Conservation (phyloP, 2,113 vertebrate species). For the Istiophorus platypterus region DNA sequence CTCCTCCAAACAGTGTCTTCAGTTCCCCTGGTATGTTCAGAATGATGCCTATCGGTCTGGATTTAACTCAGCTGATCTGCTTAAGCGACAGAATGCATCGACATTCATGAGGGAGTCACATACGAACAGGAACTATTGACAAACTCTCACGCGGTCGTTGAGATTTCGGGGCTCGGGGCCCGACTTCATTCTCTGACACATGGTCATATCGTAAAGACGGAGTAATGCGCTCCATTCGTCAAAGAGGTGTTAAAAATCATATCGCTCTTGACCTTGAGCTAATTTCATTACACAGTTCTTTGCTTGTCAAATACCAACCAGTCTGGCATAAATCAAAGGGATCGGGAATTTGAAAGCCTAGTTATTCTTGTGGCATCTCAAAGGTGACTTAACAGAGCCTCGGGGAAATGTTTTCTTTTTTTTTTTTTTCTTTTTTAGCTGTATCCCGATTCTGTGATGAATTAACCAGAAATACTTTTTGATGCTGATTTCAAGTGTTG, state of each 20-base stretch:
- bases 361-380: slow-evolving; percentile 60
- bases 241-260: slow-evolving; percentile 38
- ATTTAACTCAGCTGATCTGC: slow-evolving; percentile 23
- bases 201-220: slow-evolving; percentile 14
- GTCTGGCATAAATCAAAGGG: slow-evolving; percentile 43
- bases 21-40: slow-evolving; percentile 57
- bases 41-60: slow-evolving; percentile 27
- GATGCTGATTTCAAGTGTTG: slow-evolving; percentile 64
- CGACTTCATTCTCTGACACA: not conserved
- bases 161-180: not conserved
- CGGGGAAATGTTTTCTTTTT: slow-evolving; percentile 37
- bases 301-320: slow-evolving; percentile 46
- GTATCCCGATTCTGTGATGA: slow-evolving; percentile 53
- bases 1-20: slow-evolving; percentile 49
- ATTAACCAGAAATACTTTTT: slow-evolving; percentile 69
- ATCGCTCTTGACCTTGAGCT: slow-evolving; percentile 50
- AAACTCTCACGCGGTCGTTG: slow-evolving; percentile 17
- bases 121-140: slow-evolving; percentile 2
- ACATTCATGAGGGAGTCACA: not conserved
- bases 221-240: not conserved
- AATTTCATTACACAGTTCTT: slow-evolving; percentile 40
- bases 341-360: slow-evolving; percentile 34
- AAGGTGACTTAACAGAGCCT: slow-evolving; percentile 55
- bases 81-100: slow-evolving; percentile 7
- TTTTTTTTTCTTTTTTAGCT: no score